Base-by-base conservation (phyloP, 2,888 invertebrate species). In the Latheticus oryzae region DNA sequence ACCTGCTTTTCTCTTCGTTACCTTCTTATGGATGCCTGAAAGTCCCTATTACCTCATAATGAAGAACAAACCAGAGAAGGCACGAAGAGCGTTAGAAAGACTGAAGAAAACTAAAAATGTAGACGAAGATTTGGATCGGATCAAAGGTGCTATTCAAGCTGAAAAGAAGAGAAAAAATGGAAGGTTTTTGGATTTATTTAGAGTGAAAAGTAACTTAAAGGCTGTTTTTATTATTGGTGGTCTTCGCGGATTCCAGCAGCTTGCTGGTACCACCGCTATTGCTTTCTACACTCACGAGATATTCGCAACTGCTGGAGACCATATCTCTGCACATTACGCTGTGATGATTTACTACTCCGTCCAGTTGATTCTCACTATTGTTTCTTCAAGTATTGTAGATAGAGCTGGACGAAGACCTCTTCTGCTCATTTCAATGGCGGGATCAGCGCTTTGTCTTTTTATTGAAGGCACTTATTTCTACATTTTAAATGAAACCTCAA, bases 221-320 rank as follows among this genome's bases (percentile, higher is more conserved):
- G 71, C 70, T 11, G 60, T 67, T 2, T 54, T 68, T 7, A 71
- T 71, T 1, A 63, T 69, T 7, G 64, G 59, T 8, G 67, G 66
- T 13, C 50, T 70, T 2, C 60, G 70, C 47, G 70, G 70, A 13
- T 53, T 26, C 48, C 84, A 84, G 56, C 75, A 76, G 57, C 71
- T 87, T 28, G 84, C 85, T 65, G 87, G 87, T 1, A 84, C 84
- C 43, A 85, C 85, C 19, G 85, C 85, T 0, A 82, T 87, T 2
- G 82, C 85, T 0, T 84, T 85, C 3, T 86, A 86, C 68, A 82
- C 85, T 0, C 84, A 86, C 60, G 78, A 79, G 1, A 77, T 82
- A 5, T 75, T 82, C 21, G 62, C 77, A 12, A 77, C 79, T 16
- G 72, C 78, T 0, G 77, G 75, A 2, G 76, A 75, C 11, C 76